phyloP scores from a whole-genome alignment of 2,113 vertebrate species.

The Mesitornis unicolor region DNA sequence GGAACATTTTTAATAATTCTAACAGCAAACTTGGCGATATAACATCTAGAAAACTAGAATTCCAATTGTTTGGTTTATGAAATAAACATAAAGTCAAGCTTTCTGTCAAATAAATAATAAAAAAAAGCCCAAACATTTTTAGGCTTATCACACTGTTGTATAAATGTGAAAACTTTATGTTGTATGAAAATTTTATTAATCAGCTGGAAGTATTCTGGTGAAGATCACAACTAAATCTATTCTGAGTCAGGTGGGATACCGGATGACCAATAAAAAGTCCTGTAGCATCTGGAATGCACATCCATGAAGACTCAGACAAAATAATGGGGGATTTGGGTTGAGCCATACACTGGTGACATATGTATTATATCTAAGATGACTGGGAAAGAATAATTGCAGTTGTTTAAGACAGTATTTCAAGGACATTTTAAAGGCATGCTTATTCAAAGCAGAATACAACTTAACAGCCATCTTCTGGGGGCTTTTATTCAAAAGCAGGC shows the following conservation, averaged over 20 bases:
- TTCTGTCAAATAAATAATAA: background rate
- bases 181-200: background rate
- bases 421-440: background rate
- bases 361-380: background rate
- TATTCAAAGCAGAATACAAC: background rate
- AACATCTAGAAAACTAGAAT: background rate
- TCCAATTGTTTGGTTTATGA: background rate
- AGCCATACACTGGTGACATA: background rate
- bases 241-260: background rate
- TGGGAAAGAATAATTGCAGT: background rate
- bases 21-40: background rate
- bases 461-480: background rate
- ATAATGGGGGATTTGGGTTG: background rate
- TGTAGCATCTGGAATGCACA: background rate
- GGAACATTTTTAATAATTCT: background rate
- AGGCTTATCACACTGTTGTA: background rate
- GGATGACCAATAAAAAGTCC: background rate
- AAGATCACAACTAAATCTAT: background rate
- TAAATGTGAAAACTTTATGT: background rate
- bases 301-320: background rate
- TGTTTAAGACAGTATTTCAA: background rate
- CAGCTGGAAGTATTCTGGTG: background rate
- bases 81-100: background rate
- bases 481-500: background rate
- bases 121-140: rapidly evolving